Evolutionary conservation across 2,797 vertebrate species (phyloP).

Genomic region (Neopelma chrysocephalum): DNA sequence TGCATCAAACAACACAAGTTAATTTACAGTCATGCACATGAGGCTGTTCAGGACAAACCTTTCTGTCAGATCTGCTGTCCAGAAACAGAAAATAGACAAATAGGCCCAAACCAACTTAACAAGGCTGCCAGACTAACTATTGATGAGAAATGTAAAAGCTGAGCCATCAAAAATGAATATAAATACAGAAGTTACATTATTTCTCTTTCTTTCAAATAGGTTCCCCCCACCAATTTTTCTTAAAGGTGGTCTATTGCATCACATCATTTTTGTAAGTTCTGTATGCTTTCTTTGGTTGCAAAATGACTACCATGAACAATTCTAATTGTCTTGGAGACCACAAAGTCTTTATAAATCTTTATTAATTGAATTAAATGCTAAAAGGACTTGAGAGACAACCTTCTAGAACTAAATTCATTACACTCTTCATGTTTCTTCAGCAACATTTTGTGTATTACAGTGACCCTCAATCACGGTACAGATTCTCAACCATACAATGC

Average conservation of each 20-base stretch:
- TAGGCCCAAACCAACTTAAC: background rate
- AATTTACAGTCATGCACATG: slow-evolving; percentile 36
- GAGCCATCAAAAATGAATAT: background rate
- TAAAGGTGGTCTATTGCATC: background rate
- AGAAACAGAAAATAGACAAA: background rate
- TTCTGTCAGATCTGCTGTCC: background rate
- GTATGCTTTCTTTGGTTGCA: background rate
- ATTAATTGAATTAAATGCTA: background rate
- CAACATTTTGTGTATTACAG: background rate
- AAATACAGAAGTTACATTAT: background rate
- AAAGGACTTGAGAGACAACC: background rate
- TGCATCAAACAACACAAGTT: background rate
- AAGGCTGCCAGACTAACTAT: background rate
- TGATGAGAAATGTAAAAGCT: background rate
- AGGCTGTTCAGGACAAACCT: background rate
- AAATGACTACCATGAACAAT: background rate
- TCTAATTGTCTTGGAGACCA: background rate
- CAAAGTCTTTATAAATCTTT: background rate
- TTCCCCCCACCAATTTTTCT: background rate
- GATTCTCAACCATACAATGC: background rate
- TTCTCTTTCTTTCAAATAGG: background rate
- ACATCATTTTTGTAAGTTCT: background rate
- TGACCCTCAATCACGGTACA: fast-evolving
- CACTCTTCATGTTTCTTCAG: background rate
- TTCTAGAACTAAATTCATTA: background rate